phyloP scores from a whole-genome alignment of 2,113 vertebrate species.

The Upupa epops region DNA sequence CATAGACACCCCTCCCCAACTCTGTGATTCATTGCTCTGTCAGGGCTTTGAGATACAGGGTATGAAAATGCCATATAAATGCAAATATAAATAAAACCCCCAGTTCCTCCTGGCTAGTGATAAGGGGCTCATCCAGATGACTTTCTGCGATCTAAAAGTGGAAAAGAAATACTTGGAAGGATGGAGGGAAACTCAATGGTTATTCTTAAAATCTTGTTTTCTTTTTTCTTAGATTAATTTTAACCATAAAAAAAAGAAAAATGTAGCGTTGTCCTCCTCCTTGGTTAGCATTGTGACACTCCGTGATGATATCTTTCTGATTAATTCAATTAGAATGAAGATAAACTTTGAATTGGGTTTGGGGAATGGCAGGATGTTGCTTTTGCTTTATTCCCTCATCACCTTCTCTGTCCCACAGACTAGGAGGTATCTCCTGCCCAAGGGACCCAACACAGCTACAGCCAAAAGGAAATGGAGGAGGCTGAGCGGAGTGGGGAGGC shows the following conservation, averaged over 20 bases:
- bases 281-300: not conserved
- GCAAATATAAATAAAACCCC: constrained; percentile 78
- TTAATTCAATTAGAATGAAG: constrained; percentile 52
- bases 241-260: not conserved
- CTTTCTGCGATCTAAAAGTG: constrained; percentile 71
- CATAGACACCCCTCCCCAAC: constrained; percentile 57
- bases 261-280: not conserved
- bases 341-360: constrained; percentile 4
- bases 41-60: constrained; percentile 72
- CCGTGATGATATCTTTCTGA: not conserved
- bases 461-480: not conserved
- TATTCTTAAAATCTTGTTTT: constrained; percentile 39
- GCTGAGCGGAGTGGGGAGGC: not conserved
- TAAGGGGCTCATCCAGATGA: constrained; percentile 80
- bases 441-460: not conserved
- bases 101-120: constrained; percentile 73
- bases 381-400: not conserved
- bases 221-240: constrained; percentile 32
- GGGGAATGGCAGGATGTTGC: not conserved
- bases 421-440: not conserved
- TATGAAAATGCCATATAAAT: constrained; percentile 81
- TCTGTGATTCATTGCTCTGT: constrained; percentile 80
- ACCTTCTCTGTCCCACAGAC: not conserved
- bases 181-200: not conserved
- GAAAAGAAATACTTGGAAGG: constrained; percentile 61